A percentile compares a stretch with the other conserved stretches of the same genome.
phyloP scores from a whole-genome alignment of 2,113 vertebrate genomes.

The Malurus melanocephalus region DNA sequence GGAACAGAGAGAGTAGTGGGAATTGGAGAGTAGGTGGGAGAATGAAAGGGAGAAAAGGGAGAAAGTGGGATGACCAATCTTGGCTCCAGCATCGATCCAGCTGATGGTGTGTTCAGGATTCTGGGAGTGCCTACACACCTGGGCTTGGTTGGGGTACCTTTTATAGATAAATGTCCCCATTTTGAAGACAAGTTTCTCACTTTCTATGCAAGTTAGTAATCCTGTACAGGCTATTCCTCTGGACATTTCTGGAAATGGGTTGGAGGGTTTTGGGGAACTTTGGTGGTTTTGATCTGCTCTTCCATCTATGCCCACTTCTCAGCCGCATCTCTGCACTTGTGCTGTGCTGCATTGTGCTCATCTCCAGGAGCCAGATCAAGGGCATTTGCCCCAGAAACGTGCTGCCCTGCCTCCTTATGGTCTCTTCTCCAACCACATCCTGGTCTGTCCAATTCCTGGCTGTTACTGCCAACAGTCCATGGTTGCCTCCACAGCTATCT shows the following conservation, averaged over 20 bases:
- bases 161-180: not conserved
- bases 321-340: not conserved
- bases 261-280: not conserved
- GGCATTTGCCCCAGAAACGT: fast-evolving
- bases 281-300: not conserved
- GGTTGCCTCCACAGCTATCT: not conserved
- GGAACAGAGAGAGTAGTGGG: not conserved
- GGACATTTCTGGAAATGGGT: not conserved
- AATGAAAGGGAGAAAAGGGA: not conserved
- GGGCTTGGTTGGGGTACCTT: not conserved
- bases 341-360: not conserved
- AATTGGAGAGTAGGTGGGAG: not conserved
- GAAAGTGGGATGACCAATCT: not conserved
- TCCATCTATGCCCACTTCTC: not conserved
- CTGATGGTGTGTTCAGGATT: not conserved
- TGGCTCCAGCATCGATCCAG: not conserved
- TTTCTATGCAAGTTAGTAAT: not conserved
- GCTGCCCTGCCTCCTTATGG: not conserved
- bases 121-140: fast-evolving
- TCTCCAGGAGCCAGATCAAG: not conserved
- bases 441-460: not conserved
- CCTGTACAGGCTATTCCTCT: not conserved
- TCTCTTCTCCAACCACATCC: not conserved
- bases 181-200: not conserved
- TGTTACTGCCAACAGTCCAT: not conserved